phyloP scores from a whole-genome alignment of 2,888 invertebrate genomes.

The Bombyx huttoni region DNA sequence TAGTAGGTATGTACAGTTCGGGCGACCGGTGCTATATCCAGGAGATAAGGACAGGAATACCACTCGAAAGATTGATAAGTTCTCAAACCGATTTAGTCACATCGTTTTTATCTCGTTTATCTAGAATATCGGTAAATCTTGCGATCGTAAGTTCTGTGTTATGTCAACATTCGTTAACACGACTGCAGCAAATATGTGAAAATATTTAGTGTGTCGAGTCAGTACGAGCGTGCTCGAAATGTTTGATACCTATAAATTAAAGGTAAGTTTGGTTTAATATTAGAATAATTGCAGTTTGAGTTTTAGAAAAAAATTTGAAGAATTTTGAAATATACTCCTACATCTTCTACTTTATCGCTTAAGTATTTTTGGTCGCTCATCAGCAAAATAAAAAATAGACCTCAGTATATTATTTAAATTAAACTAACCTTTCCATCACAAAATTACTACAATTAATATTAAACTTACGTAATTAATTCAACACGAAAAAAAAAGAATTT shows the following conservation, averaged over 20 bases:
- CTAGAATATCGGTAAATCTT: conserved; percentile 34
- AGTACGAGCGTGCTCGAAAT: conserved; percentile 9
- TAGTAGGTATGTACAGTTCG: not conserved
- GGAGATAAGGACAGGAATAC: conserved; percentile 13
- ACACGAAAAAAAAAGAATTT: too few relatives aligned
- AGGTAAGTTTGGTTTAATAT: conserved; percentile 15
- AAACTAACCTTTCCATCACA: too few relatives aligned
- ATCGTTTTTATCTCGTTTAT: conserved; percentile 43
- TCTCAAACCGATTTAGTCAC: conserved; percentile 30
- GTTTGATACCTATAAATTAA: conserved; percentile 19
- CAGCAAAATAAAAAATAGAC: too few relatives aligned
- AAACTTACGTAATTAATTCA: too few relatives aligned
- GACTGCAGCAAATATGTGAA: conserved; percentile 2
- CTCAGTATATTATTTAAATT: too few relatives aligned
- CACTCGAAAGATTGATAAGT: conserved; percentile 34
- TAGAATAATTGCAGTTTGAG: not conserved
- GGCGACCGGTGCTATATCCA: not conserved
- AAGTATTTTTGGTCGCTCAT: too few relatives aligned
- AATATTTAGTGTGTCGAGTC: conserved; percentile 4
- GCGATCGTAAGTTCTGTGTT: conserved; percentile 13
- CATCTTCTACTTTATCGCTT: too few relatives aligned
- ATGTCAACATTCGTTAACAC: conserved; percentile 10
- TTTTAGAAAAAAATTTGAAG: too few relatives aligned
- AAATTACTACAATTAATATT: too few relatives aligned
- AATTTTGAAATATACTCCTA: too few relatives aligned